Conservation (phyloP, 1,140 invertebrate species). For the Ceratosolen solmsi region DNA sequence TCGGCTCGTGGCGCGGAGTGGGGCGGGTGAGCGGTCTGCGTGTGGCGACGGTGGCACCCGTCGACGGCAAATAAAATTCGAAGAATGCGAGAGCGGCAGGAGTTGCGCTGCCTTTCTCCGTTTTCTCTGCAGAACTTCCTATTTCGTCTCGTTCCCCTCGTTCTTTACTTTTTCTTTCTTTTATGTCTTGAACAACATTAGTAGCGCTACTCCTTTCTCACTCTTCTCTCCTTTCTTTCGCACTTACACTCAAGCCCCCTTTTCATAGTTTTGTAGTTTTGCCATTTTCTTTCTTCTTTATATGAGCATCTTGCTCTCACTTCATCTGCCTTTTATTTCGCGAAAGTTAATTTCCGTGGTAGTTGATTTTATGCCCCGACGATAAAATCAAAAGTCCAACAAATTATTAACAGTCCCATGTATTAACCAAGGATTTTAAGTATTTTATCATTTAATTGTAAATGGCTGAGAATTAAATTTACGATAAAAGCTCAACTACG, state of each 20-base stretch:
- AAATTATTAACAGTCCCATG: slow-evolving; percentile 47
- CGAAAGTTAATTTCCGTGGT: slow-evolving; percentile 31
- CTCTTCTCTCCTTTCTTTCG: neutral
- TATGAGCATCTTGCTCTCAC: neutral
- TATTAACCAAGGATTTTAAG: no score
- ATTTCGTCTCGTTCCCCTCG: neutral
- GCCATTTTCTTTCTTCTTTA: neutral
- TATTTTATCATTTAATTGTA: no score
- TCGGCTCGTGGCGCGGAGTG: no score
- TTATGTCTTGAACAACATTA: neutral
- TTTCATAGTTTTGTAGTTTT: neutral
- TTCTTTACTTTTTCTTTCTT: neutral
- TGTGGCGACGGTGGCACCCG: neutral
- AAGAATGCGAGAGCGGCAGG: neutral
- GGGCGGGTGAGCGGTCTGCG: no score
- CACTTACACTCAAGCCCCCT: neutral
- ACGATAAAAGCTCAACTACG: no score
- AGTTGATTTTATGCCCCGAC: neutral
- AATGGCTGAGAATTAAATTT: no score
- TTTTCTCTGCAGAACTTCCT: neutral
- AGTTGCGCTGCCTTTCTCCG: neutral
- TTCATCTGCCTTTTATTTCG: neutral
- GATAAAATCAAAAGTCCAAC: slow-evolving; percentile 29
- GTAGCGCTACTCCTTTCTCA: neutral
- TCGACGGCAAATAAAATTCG: slow-evolving; percentile 6